Evolutionary conservation across 2,113 vertebrate genomes (phyloP), one percentile per base, ranked within the genome.

Genomic region (Etheostoma cragini): DNA sequence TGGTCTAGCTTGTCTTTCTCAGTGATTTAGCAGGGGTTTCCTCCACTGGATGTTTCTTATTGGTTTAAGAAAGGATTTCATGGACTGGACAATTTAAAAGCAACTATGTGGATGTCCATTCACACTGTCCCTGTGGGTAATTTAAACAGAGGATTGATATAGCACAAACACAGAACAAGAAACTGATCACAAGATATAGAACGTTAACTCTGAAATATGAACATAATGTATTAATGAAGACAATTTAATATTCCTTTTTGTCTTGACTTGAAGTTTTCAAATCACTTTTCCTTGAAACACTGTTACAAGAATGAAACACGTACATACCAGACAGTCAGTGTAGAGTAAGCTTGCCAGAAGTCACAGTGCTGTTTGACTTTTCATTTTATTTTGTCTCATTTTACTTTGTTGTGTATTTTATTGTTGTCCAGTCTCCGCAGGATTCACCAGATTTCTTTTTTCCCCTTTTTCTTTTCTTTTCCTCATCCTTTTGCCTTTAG

Each of bases 401-500:
- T 90, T 67, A 85, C 86, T 86, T 85, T 81, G 66, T 88, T 83
- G 76, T 84, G 80, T 70, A 75, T 90, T 91, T 92, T 88, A 90
- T 90, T 93, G 85, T 91, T 85, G 78, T 92, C 86, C 86, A 87
- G 85, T 92, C 80, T 77, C 91, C 62, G 71, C 66, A 87, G 87
- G 87, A 42, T 88, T 89, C 76, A 79, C 63, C 77, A 85, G 67
- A 85, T 91, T 89, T 91, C 81, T 78, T 69, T 53, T 53, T 21
- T 33, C 60, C 65, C 35, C 54, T 35, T 52, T 78, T 77, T 58
- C 82, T 85, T 93, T 91, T 87, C 87, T 90, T 85, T 90, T 91
- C 82, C 87, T 92, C 84, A 92, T 91, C 87, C 88, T 90, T 91
- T 86, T 72, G 87, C 89, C 83, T 85, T 91, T 70, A 88, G 78